Evolutionary conservation across 1,140 invertebrate species (phyloP).

Genomic region (Rhagoletis zephyria): DNA sequence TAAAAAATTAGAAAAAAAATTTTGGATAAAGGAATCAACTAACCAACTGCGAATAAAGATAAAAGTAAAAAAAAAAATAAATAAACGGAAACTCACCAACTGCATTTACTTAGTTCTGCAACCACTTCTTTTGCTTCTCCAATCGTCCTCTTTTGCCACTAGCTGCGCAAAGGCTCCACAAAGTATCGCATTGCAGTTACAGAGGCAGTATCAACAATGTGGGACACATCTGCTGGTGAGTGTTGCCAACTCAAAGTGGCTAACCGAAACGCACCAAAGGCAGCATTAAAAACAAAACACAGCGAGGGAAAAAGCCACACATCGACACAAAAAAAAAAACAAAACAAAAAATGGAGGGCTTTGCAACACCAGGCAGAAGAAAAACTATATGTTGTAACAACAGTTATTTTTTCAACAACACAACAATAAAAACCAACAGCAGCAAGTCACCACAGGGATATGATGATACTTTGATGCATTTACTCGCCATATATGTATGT

Average conservation of each 20-base stretch:
- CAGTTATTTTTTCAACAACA: no score
- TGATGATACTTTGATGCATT: no score
- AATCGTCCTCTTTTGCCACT: no score
- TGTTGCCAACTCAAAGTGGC: constrained; percentile 28
- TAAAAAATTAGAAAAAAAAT: not conserved
- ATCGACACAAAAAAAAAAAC: not conserved
- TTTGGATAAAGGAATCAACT: not conserved
- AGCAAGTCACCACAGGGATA: no score
- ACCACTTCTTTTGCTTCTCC: no score
- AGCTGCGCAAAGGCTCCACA: not conserved
- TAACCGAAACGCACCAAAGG: constrained; percentile 42
- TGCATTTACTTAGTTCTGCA: no score
- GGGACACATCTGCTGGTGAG: not conserved
- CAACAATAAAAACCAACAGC: no score
- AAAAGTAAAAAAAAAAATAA: no score
- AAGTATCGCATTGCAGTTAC: constrained; percentile 41
- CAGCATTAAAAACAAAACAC: constrained; percentile 22
- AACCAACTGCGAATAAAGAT: not conserved
- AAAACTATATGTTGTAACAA: no score
- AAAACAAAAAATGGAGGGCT: not conserved
- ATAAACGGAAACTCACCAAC: no score
- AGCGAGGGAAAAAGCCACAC: not conserved
- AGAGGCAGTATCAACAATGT: not conserved
- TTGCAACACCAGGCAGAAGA: no score
- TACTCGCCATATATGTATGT: no score